phyloP scores from a whole-genome alignment of 2,888 invertebrate genomes.

The Perizoma flavofasciatum region DNA sequence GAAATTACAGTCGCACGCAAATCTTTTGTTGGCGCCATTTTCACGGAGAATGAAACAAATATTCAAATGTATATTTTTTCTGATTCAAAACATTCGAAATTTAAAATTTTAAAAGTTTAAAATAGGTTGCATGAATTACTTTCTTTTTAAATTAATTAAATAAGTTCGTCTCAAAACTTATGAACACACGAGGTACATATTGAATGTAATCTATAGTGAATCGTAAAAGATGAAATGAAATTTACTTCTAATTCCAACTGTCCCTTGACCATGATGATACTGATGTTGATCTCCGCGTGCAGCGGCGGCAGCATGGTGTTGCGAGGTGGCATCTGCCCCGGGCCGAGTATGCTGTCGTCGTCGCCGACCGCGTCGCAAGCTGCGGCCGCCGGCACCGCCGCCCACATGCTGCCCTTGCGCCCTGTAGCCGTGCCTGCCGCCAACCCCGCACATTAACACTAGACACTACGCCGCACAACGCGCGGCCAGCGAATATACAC shows the following conservation, averaged over 20 bases:
- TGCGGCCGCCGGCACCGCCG: constrained; percentile 76
- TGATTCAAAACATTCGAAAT: too few relatives aligned
- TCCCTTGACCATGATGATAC: constrained; percentile 95
- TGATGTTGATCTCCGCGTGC: constrained; percentile 93
- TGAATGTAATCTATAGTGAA: neutral
- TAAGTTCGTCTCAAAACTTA: too few relatives aligned
- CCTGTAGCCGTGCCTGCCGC: constrained; percentile 79
- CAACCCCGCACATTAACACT: constrained; percentile 19
- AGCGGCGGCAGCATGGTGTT: constrained; percentile 88
- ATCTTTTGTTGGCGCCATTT: too few relatives aligned
- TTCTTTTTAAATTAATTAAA: too few relatives aligned
- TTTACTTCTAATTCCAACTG: constrained; percentile 93
- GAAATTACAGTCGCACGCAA: too few relatives aligned
- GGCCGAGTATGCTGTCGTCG: constrained; percentile 86
- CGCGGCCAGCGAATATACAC: constrained; percentile 33
- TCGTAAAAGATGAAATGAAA: neutral
- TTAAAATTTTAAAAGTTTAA: too few relatives aligned
- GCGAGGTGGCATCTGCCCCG: constrained; percentile 92
- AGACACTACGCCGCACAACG: neutral
- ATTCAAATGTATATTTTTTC: too few relatives aligned
- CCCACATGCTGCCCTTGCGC: constrained; percentile 84
- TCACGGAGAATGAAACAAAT: too few relatives aligned
- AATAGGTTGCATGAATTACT: too few relatives aligned
- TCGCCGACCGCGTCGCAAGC: constrained; percentile 64
- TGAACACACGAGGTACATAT: too few relatives aligned